Conservation (phyloP, 1,140 invertebrate genomes). For the Cataglyphis hispanica region DNA sequence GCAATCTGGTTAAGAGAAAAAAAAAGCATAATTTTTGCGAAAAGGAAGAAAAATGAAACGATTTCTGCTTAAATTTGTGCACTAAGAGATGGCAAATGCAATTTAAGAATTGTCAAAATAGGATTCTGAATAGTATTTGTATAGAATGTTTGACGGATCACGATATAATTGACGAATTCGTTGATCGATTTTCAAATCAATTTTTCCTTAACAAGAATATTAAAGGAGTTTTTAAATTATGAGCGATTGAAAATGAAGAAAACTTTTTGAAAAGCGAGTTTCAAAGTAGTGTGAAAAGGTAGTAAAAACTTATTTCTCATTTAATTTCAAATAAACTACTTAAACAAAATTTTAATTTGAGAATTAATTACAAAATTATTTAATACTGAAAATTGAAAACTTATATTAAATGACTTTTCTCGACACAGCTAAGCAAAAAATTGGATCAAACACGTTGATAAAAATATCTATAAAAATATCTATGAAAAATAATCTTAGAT, state of each 20-base stretch:
- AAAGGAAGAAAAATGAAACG: neutral
- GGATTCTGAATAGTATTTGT: neutral
- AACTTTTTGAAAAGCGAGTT: constrained; percentile 1
- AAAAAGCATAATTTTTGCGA: too few species aligned
- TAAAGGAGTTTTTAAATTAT: neutral
- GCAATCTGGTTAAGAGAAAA: neutral
- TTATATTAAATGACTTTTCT: constrained; percentile 25
- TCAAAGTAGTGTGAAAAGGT: constrained; percentile 27
- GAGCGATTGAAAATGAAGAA: neutral
- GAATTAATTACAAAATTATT: constrained; percentile 47
- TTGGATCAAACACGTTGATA: neutral
- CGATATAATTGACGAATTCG: neutral
- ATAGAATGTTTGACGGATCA: neutral
- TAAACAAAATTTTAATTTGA: constrained; percentile 42
- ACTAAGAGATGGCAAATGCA: neutral
- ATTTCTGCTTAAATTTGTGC: constrained; percentile 4
- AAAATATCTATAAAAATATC: neutral
- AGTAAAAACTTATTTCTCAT: constrained; percentile 40
- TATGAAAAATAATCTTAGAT: neutral
- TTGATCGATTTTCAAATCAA: neutral
- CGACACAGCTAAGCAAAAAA: constrained; percentile 5
- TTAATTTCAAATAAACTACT: constrained; percentile 40
- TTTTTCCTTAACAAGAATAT: constrained; percentile 22
- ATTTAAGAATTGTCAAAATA: constrained; percentile 9
- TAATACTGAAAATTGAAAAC: constrained; percentile 40